Base-by-base conservation (phyloP, 2,888 invertebrate species). In the Teleogryllus oceanicus region DNA sequence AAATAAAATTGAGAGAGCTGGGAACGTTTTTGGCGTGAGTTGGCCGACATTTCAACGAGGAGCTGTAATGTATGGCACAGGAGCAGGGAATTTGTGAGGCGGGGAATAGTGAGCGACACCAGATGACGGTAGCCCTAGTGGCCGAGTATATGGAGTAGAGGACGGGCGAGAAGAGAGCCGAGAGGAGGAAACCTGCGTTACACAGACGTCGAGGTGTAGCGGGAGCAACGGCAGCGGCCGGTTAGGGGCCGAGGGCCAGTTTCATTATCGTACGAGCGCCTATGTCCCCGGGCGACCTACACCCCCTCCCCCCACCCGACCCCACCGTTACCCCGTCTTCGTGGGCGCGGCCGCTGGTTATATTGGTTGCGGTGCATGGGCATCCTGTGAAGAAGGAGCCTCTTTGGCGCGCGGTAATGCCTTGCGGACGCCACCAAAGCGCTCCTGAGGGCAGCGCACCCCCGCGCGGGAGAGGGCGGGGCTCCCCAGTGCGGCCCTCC, bases 301-400 rank as follows among this genome's bases (percentile, higher is more conserved):
- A n/a, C 16, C 0, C 13, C 62, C 62, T 13, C 8, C 8, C n/a
- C n/a, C 62, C 1, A 8, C 16, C 4, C 62, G 4, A 62, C 62
- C 62, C 4, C 18, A 2, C 62, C 62, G 2, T 8, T n/a, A 1
- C 62, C 13, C 4, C 62, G 62, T 13, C n/a, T 62, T 62, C 62
- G 37, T 11, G 62, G 11, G 62, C 62, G 62, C 62, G 62, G n/a
- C 62, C 13, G 16, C n/a, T 62, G 62, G 16, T 62, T 62, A 62
- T 62, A 62, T 62, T 62, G 62, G 62, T 62, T 62, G 62, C n/a
- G 62, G 62, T 62, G 62, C 62, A n/a, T 62, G 16, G 62, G 62
- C 62, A 62, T 13, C 13, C 62, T 37, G 62, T 18, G 62, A 62
- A 62, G 62, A 62, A 62, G 62, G n/a, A n/a, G 62, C 62, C 37